These are phyloP conservation scores for Pseudomyrmex dendroicus DNA, from an alignment of 1,140 invertebrate species.

Conservation along the genomic window DNA sequence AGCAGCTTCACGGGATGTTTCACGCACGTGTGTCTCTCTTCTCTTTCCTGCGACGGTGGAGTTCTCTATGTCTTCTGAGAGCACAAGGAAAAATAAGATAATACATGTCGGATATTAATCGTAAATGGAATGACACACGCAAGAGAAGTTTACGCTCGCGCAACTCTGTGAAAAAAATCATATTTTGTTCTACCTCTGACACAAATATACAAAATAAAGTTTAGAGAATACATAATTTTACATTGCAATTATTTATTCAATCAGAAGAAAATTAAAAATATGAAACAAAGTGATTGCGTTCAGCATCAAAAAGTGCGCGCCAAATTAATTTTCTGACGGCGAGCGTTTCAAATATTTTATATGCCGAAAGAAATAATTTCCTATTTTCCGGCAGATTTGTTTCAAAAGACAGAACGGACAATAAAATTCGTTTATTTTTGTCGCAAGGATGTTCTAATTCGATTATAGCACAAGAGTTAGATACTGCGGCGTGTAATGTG, in stretches of 20 bases:
- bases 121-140: too few relatives aligned
- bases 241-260: too few relatives aligned
- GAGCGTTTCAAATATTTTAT: not conserved
- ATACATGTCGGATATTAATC: too few relatives aligned
- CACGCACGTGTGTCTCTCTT: conserved; percentile 44
- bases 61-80: not conserved
- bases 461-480: conserved; percentile 39
- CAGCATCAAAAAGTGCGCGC: not conserved
- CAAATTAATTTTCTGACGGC: not conserved
- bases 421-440: conserved; percentile 36
- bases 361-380: conserved; percentile 1
- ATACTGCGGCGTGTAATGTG: conserved; percentile 41
- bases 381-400: not conserved
- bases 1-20: conserved; percentile 70
- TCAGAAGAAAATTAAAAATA: too few relatives aligned
- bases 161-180: too few relatives aligned
- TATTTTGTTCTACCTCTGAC: too few relatives aligned
- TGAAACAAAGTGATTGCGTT: not conserved
- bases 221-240: too few relatives aligned
- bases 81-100: too few relatives aligned
- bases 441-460: conserved; percentile 4
- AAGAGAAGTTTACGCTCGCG: too few relatives aligned
- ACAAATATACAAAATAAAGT: too few relatives aligned
- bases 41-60: not conserved
- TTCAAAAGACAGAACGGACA: not conserved